Evolutionary conservation across 2,797 vertebrate genomes (phyloP), one percentile per base, ranked within the genome.

Genomic region (Cichlasoma orientale): DNA sequence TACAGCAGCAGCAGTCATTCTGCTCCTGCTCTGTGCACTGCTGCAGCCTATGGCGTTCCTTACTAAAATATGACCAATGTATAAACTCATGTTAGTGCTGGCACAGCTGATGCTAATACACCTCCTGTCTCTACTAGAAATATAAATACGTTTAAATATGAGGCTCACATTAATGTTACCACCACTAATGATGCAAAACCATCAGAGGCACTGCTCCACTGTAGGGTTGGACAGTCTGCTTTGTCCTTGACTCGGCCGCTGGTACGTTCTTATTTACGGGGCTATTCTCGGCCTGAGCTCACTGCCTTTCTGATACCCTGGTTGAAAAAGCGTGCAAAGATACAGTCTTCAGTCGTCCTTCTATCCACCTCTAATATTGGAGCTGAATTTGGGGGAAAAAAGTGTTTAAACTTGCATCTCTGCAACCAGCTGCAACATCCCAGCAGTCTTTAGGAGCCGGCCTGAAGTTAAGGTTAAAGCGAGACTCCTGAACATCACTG

Each of bases 121-220:
- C 38, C 41, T 0, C 19, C 38, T 19, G 41, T 0, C 13, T 16
- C 21, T 44, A 0, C 38, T 47, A 47, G 38, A 66, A 66, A 66
- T 66, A 66, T 27, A 47, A 47, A 4, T 23, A 47, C 38, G 27
- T 47, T 47, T 27, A 66, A 47, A 19, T 13, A 13, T 14, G 2
- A 47, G 14, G 14, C 5, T 47, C 44, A 47, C 44, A 47, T 14
- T 41, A 14, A 41, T 14, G 38, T 12, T 13, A 13, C 11, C 4
- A 41, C 38, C 36, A 38, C 59, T 44, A 63, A 36, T 54, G 29
- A 53, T 55, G 52, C 31, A 23, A 54, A 31, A 70, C 50, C 61
- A 4, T 27, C 27, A 27, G 4, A 27, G 27, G 29, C 10, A 47
- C 41, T n/a, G 23, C 44, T 50, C 41, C 41, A n/a, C 41, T 31